These are phyloP conservation scores for Dascillus cervinus DNA, from an alignment of 2,888 invertebrate species.

Conservation along the genomic window DNA sequence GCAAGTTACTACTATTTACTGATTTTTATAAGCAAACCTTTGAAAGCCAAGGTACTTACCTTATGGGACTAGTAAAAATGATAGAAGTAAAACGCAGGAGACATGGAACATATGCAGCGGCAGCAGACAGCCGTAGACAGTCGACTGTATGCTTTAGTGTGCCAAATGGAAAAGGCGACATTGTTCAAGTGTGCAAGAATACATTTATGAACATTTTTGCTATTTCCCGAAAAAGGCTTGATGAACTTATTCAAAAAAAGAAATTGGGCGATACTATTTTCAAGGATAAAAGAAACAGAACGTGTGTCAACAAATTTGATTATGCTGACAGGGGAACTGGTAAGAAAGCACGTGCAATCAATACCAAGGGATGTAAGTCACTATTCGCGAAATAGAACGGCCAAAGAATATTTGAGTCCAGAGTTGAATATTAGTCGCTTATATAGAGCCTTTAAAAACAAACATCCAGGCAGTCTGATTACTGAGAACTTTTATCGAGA, in stretches of 20 bases:
- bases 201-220: too few relatives aligned
- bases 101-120: too few relatives aligned
- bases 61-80: too few relatives aligned
- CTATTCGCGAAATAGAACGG: slow-evolving; percentile 15
- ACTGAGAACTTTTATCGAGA: slow-evolving; percentile 14
- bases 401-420: slow-evolving; percentile 17
- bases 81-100: too few relatives aligned
- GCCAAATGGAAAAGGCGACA: too few relatives aligned
- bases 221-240: too few relatives aligned
- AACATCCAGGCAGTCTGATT: slow-evolving; percentile 12
- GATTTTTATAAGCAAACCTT: too few relatives aligned
- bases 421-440: slow-evolving; percentile 17
- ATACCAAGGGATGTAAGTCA: slow-evolving; percentile 16
- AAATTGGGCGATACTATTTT: slow-evolving; percentile 11
- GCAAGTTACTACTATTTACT: too few relatives aligned
- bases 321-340: slow-evolving; percentile 9
- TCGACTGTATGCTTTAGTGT: too few relatives aligned
- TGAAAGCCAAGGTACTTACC: too few relatives aligned
- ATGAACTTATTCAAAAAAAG: slow-evolving; percentile 10
- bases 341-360: slow-evolving; percentile 15
- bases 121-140: too few relatives aligned
- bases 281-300: slow-evolving; percentile 12
- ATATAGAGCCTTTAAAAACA: slow-evolving; percentile 12
- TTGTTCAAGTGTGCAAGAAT: too few relatives aligned
- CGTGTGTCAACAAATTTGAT: slow-evolving; percentile 9